Evolutionary conservation across 2,113 vertebrate species (phyloP).

Genomic region (Sterna hirundo): DNA sequence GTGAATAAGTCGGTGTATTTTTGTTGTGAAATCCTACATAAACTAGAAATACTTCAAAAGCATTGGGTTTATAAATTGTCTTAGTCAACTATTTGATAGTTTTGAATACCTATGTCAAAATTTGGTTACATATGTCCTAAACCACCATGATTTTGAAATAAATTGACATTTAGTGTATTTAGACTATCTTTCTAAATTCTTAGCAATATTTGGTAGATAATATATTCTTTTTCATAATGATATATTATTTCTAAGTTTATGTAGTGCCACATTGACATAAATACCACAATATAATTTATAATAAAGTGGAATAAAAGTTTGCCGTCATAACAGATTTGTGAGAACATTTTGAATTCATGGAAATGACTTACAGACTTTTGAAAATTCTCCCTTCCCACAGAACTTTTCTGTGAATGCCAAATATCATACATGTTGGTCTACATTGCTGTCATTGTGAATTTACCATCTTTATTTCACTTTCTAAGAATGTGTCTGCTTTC

Average conservation of each 20-base stretch:
- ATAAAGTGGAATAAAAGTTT: not conserved
- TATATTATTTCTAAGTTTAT: not conserved
- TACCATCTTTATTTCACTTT: not conserved
- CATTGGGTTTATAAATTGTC: not conserved
- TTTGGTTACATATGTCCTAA: not conserved
- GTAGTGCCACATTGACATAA: not conserved
- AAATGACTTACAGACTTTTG: not conserved
- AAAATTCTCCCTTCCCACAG: not conserved
- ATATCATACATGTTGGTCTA: not conserved
- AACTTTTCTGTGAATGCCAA: not conserved
- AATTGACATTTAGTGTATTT: not conserved
- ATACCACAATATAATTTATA: not conserved
- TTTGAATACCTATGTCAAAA: not conserved
- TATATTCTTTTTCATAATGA: not conserved
- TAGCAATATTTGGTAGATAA: not conserved
- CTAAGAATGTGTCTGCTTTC: not conserved
- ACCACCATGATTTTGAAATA: not conserved
- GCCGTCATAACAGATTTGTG: not conserved
- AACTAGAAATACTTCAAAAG: not conserved
- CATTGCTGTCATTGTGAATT: not conserved
- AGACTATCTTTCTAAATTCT: not conserved
- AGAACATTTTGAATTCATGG: not conserved
- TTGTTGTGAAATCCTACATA: not conserved
- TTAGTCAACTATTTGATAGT: not conserved
- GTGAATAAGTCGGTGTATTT: not conserved